Evolutionary conservation across 2,797 vertebrate genomes (phyloP).

Genomic region (Spinibarbus caldwelli): DNA sequence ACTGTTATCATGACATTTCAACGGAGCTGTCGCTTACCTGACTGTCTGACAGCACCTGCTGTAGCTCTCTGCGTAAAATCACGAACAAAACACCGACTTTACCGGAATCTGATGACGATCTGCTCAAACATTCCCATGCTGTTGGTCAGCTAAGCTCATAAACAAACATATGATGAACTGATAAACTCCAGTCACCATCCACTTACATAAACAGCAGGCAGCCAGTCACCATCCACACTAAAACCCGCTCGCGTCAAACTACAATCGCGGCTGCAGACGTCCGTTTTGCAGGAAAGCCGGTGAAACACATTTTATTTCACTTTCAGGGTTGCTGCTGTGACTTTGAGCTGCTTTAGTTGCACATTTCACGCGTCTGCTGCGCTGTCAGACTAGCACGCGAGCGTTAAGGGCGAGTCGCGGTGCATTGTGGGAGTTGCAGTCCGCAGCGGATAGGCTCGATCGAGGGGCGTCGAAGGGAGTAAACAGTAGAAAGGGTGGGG

Average conservation of each 20-base stretch:
- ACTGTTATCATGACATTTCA: neutral
- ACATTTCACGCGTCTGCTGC: conserved; percentile 47
- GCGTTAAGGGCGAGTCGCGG: conserved; percentile 63
- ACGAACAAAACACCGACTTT: neutral
- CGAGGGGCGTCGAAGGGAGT: conserved; percentile 68
- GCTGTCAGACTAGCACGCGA: conserved; percentile 32
- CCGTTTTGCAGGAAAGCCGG: neutral
- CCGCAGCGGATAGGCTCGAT: conserved; percentile 69
- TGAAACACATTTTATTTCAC: neutral
- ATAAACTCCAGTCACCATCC: conserved; percentile 31
- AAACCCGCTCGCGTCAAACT: neutral
- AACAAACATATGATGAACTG: conserved; percentile 7
- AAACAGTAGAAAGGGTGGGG: neutral
- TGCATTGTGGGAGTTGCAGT: conserved; percentile 80
- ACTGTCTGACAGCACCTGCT: conserved; percentile 23
- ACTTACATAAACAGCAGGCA: conserved; percentile 8
- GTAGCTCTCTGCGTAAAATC: neutral
- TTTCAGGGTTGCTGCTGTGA: conserved; percentile 35
- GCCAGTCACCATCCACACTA: neutral
- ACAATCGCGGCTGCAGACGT: neutral
- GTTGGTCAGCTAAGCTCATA: conserved; percentile 22
- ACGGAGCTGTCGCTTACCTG: conserved; percentile 36
- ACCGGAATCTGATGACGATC: neutral
- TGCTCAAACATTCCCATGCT: conserved; percentile 37
- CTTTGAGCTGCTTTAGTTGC: conserved; percentile 53